Percentiles rank a stretch among this genome's conserved stretches.
Conservation (phyloP, 1,140 invertebrate species). For the Penaeus indicus region DNA sequence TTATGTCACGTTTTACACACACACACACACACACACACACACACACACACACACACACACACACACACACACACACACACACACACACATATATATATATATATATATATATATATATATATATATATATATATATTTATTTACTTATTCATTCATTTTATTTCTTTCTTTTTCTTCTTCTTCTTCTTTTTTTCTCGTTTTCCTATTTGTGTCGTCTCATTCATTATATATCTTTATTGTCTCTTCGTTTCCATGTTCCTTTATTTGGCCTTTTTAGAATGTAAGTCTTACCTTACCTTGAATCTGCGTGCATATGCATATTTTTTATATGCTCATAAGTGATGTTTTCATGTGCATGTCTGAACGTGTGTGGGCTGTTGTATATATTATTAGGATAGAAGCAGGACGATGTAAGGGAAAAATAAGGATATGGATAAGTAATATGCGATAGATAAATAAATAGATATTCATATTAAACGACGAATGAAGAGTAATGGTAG, state of each 20-base stretch:
- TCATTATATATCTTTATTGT: neutral
- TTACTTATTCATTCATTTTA: neutral
- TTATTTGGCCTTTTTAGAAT: neutral
- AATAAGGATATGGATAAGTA: no score
- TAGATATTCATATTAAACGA: no score
- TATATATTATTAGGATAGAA: no score
- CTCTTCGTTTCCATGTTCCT: neutral
- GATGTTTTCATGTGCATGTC: no score
- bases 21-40: conserved; percentile 31
- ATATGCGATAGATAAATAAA: no score
- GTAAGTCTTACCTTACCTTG: neutral
- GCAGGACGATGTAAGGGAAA: no score
- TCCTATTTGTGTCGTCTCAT: neutral
- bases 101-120: conserved; percentile 13
- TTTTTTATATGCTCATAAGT: no score
- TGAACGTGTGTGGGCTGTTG: no score
- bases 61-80: conserved; percentile 29
- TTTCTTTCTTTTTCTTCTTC: neutral
- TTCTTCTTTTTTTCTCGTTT: neutral
- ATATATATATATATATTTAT: neutral
- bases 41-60: conserved; percentile 37
- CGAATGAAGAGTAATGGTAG: no score
- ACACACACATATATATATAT: conserved; percentile 18
- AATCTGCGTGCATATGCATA: no score
- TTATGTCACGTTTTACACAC: neutral